These are phyloP conservation scores for Pagrus major DNA, from an alignment of 2,113 vertebrate genomes.

Conservation along the genomic window DNA sequence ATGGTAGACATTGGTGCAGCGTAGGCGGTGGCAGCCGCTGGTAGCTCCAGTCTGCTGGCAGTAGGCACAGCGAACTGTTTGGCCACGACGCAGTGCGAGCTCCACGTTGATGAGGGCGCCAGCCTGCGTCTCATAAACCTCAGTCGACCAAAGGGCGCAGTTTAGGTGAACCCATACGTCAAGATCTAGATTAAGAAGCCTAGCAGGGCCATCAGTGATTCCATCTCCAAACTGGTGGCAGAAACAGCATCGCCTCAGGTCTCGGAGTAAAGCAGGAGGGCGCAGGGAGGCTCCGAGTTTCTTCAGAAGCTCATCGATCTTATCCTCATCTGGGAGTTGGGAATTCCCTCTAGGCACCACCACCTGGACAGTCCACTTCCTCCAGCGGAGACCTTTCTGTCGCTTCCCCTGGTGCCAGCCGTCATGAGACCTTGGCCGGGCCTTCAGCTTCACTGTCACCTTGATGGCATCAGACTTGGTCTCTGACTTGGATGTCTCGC, in stretches of 20 bases:
- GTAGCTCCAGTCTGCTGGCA: conserved; percentile 96
- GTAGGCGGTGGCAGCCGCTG: conserved; percentile 94
- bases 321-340: conserved; percentile 90
- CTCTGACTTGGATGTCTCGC: conserved; percentile 86
- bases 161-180: conserved; percentile 98
- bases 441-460: conserved; percentile 95
- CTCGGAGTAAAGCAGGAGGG: conserved; percentile 88
- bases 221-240: conserved; percentile 97
- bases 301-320: conserved; percentile 92
- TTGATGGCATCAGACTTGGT: conserved; percentile 92
- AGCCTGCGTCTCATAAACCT: conserved; percentile 99
- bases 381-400: conserved; percentile 95
- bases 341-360: conserved; percentile 89
- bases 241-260: conserved; percentile 95
- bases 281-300: conserved; percentile 91
- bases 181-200: conserved; percentile 96
- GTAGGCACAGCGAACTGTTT: conserved; percentile 93
- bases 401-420: conserved; percentile 88
- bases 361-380: conserved; percentile 95
- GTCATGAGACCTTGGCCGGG: conserved; percentile 86
- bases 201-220: conserved; percentile 92
- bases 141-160: conserved; percentile 97
- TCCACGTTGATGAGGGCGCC: conserved; percentile 98
- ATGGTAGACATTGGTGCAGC: conserved; percentile 98
- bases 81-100: conserved; percentile 91